A percentile compares a stretch with the other conserved stretches of the same genome.
phyloP scores from a whole-genome alignment of 2,888 invertebrate species.

The Panzeria rudis region DNA sequence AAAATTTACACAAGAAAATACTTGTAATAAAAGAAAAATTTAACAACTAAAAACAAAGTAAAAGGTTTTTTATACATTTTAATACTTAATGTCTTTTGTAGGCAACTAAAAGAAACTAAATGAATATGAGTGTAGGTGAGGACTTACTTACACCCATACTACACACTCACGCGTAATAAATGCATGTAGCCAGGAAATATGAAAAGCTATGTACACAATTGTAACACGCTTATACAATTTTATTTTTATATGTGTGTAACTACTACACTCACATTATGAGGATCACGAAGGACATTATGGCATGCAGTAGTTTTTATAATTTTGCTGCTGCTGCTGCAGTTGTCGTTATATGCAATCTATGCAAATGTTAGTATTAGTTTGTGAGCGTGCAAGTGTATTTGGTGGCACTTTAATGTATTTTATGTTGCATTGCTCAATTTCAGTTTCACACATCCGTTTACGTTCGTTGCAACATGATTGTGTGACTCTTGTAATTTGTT shows the following conservation, averaged over 20 bases:
- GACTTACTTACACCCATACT: background rate
- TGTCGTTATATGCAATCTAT: constrained; percentile 47
- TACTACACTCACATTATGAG: constrained; percentile 12
- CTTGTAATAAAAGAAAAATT: constrained; percentile 27
- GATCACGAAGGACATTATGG: constrained; percentile 61
- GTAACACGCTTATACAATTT: constrained; percentile 19
- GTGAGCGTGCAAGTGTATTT: constrained; percentile 17
- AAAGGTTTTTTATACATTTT: constrained; percentile 35
- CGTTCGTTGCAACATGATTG: constrained; percentile 39
- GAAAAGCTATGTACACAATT: constrained; percentile 61
- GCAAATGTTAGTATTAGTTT: constrained; percentile 41
- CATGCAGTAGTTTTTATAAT: constrained; percentile 18
- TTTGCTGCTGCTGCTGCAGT: background rate
- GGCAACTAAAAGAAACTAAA: constrained; percentile 11
- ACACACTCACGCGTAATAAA: constrained; percentile 44
- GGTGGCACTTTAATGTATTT: constrained; percentile 68
- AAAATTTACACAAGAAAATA: constrained; percentile 10
- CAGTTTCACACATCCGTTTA: constrained; percentile 82
- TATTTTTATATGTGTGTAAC: background rate
- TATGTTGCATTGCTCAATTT: constrained; percentile 80
- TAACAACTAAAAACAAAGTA: constrained; percentile 53
- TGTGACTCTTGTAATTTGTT: constrained; percentile 53
- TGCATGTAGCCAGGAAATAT: constrained; percentile 54
- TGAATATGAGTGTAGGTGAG: constrained; percentile 16
- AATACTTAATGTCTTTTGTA: constrained; percentile 47